Base-by-base conservation (phyloP, 2,113 vertebrate genomes). In the Oplegnathus fasciatus region DNA sequence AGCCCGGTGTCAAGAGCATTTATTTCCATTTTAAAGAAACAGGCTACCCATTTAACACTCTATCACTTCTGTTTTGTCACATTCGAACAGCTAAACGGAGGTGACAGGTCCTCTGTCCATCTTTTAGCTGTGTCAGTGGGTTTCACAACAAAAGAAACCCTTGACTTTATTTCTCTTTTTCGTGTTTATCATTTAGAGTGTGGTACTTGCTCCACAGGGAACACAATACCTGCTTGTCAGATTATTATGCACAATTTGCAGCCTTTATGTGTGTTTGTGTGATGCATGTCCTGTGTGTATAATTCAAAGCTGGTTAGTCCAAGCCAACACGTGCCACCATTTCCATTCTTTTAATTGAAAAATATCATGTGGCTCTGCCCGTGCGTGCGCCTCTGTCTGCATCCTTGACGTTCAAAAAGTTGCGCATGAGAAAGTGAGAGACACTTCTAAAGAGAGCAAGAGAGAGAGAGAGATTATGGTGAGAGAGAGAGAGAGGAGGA, bases 401-500 rank as follows among this genome's bases (percentile, higher is more conserved):
- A 83, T 77, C 78, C 74, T 83, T 46, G 60, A 79, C 30, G 54
- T 77, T 83, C 34, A 54, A 81, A 86, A 93, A 92, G 87, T 92
- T 91, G 77, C 50, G 64, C 82, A 85, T 75, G 86, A 77, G 30
- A 78, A 80, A 86, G 80, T 85, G 87, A 89, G 83, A 86, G 83
- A 89, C 75, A 82, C 75, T 85, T 64, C 57, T 11, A 54, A 62
- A 73, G 42, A 77, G 64, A 80, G 72, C 17, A 26, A 66, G 73
- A 70, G 30, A 37, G 66, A 75, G 48, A 80, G 48, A 76, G 52
- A 68, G 68, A 86, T 74, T 57, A 78, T 76, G 61, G 58, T 40
- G 73, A 70, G 72, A 70, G 65, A 85, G 69, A 61, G 34, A 37
- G 20, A 20, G 77, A 74, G 69, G 66, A 87, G 61, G 80, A 79